A percentile compares a stretch with the other conserved stretches of the same genome.
phyloP scores from a whole-genome alignment of 92 coral and sea anemone species.

The Porites rus region DNA sequence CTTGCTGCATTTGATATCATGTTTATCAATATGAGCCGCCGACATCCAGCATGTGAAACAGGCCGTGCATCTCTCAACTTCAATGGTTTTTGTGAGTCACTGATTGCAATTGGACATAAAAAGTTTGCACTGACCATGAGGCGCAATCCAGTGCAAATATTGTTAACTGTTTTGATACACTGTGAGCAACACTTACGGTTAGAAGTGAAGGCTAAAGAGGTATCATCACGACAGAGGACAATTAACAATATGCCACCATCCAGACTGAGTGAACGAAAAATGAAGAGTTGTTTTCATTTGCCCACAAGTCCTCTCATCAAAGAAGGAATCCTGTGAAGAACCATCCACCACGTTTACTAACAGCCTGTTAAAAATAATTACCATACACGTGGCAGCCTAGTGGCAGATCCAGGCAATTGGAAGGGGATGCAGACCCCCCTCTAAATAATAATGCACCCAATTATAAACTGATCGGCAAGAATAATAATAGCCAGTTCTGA shows the following conservation, averaged over 20 bases:
- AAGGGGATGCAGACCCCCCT: too few species aligned
- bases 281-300: conserved; percentile 62
- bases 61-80: conserved; percentile 73
- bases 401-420: too few species aligned
- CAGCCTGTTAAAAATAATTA: too few species aligned
- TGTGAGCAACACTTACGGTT: conserved; percentile 65
- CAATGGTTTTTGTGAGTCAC: conserved; percentile 70
- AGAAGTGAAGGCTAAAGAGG: conserved; percentile 30
- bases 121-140: conserved; percentile 54
- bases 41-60: conserved; percentile 59
- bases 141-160: conserved; percentile 57
- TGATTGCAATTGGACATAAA: conserved; percentile 63
- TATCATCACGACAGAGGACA: conserved; percentile 35
- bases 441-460: too few species aligned
- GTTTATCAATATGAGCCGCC: conserved; percentile 78
- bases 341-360: neutral
- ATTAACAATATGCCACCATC: conserved; percentile 14
- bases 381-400: too few species aligned
- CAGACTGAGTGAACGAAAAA: conserved; percentile 36
- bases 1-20: conserved; percentile 82
- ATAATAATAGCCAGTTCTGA: too few species aligned
- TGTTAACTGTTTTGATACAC: conserved; percentile 62
- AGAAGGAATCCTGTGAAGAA: neutral
- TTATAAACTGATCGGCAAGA: too few species aligned
- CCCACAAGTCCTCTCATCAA: conserved; percentile 51